These are phyloP conservation scores for Semnornis frantzii DNA, from an alignment of 2,113 vertebrate species.

Conservation along the genomic window DNA sequence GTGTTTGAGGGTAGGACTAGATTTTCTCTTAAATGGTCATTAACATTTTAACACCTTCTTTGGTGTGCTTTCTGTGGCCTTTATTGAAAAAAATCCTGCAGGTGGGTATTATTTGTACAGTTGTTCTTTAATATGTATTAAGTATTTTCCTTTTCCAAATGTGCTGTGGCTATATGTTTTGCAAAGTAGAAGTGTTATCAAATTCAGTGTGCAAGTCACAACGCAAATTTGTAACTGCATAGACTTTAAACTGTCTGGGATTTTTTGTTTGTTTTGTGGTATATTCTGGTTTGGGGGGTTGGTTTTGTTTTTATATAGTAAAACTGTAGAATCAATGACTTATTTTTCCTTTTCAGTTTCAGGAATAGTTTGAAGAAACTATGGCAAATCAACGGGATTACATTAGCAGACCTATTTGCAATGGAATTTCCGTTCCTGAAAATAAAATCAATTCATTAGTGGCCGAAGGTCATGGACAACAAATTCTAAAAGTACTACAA, in stretches of 20 bases:
- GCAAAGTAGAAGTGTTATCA: background rate
- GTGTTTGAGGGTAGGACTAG: background rate
- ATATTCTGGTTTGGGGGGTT: background rate
- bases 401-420: conserved; percentile 70
- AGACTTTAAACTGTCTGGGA: background rate
- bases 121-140: background rate
- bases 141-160: background rate
- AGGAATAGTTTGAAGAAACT: conserved; percentile 61
- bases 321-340: conserved; percentile 2
- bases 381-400: conserved; percentile 78
- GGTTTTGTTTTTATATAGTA: background rate
- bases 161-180: background rate
- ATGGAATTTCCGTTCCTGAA: conserved; percentile 77
- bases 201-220: background rate
- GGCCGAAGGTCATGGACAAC: conserved; percentile 89
- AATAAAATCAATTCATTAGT: conserved; percentile 80
- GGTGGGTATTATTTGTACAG: conserved; percentile 17
- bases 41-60: background rate
- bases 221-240: background rate
- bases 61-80: background rate
- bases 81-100: background rate
- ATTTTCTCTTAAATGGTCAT: background rate
- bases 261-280: background rate
- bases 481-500: conserved; percentile 86
- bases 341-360: conserved; percentile 56